These are phyloP conservation scores for Crotalus tigris DNA, from an alignment of 2,113 vertebrate genomes.

Conservation along the genomic window DNA sequence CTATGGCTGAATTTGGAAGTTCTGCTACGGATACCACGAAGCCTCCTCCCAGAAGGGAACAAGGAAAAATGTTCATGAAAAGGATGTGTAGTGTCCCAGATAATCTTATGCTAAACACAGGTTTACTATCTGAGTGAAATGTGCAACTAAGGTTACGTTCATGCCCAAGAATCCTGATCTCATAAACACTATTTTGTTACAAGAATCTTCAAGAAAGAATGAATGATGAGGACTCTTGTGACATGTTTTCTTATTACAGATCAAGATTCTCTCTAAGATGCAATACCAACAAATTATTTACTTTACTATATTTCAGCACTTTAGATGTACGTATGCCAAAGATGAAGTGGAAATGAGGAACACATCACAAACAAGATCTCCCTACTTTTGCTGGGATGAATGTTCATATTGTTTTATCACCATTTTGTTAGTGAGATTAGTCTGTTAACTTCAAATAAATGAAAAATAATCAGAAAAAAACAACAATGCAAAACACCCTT, in stretches of 20 bases:
- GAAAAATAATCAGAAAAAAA: conserved; percentile 43
- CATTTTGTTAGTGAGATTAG: conserved; percentile 26
- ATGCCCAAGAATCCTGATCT: neutral
- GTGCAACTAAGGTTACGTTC: neutral
- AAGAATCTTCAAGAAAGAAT: conserved; percentile 16
- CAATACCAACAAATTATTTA: conserved; percentile 28
- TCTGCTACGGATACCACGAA: too few species aligned
- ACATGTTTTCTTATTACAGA: conserved; percentile 7
- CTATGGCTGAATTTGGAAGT: too few species aligned
- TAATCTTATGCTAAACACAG: neutral
- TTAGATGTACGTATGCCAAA: conserved; percentile 22
- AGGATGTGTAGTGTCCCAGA: too few species aligned
- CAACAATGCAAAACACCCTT: conserved; percentile 22
- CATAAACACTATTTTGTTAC: neutral
- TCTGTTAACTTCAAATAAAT: conserved; percentile 45
- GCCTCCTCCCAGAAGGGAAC: too few species aligned
- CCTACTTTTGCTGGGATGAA: conserved; percentile 20
- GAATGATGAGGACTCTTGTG: neutral
- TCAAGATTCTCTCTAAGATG: conserved; percentile 7
- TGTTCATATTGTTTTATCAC: conserved; percentile 32
- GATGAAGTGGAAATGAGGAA: conserved; percentile 15
- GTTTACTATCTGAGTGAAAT: neutral
- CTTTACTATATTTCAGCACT: conserved; percentile 14
- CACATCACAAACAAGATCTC: conserved; percentile 26
- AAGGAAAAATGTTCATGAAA: too few species aligned